Evolutionary conservation across 2,888 invertebrate species (phyloP), one percentile per base, ranked within the genome.

Genomic region (Trichogramma dendrolimi): DNA sequence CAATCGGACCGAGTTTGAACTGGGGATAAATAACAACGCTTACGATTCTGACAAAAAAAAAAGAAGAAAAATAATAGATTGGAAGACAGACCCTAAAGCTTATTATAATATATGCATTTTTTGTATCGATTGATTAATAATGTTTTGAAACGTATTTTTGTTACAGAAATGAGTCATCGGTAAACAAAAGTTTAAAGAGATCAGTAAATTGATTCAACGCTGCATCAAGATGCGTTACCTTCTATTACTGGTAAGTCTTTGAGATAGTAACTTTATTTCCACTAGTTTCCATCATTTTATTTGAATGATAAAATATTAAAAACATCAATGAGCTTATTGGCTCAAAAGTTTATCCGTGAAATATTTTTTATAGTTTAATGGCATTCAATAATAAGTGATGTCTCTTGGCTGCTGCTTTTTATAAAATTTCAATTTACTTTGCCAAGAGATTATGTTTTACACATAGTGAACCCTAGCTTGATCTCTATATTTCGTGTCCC

Each of bases 201-300:
- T 42, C 11, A 27, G 47, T 44, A 14, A 38, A 41, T 42, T 57
- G 40, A 40, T 42, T 44, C n/a, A 58, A 27, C 27, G 27, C 27
- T n/a, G 49, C 65, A 62, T 65, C 67, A 70, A 60, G 44, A 70
- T 70, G 70, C 68, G 59, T 58, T 63, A 61, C 63, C 64, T 70
- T 41, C 63, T 69, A 51, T 55, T 67, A 58, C 63, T 61, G 68
- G 70, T 70, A 59, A 61, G 70, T 58, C 4, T 46, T 8, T 46
- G 46, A 2, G 8, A 27, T 27, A 2, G 27, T 27, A 27, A 27
- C 27, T 27, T 27, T 27, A 27, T 27, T 27, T 27, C 0, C 27
- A 27, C 27, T 27, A 27, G 27, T 27, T 14, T 14, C 2, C 14
- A 14, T 14, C 14, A 14, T 14, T 27, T 2, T 27, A 27, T 27